Percentiles rank a stretch among this genome's conserved stretches.
Evolutionary conservation across 1,140 invertebrate species (phyloP).

Genomic region (Ceratitis capitata): DNA sequence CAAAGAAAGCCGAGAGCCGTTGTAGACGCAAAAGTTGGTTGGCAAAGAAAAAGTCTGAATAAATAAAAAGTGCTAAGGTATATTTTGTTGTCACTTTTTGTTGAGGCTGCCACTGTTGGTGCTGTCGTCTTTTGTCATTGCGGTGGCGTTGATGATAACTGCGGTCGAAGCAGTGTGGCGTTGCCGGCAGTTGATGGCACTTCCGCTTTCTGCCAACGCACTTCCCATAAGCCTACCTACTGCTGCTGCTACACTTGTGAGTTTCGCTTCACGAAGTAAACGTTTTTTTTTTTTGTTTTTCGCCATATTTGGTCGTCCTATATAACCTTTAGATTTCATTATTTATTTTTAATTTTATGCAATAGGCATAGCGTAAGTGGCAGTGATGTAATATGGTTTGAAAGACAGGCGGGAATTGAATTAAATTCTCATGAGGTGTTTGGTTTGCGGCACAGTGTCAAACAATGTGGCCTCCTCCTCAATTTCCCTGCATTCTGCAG

Average conservation of each 20-base stretch:
- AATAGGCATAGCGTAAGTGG: neutral
- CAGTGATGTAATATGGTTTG: neutral
- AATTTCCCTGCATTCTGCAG: neutral
- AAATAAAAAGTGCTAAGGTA: neutral
- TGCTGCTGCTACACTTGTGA: neutral
- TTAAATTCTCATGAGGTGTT: constrained; percentile 28
- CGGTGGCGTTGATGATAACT: neutral
- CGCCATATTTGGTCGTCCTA: neutral
- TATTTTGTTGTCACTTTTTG: constrained; percentile 17
- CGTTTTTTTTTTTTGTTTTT: neutral
- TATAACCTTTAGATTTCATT: neutral
- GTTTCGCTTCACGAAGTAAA: neutral
- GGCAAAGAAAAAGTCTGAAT: neutral
- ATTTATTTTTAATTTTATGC: neutral
- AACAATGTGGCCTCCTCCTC: neutral
- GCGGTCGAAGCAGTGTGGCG: neutral
- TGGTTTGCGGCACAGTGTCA: neutral
- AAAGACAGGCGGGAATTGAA: constrained; percentile 38
- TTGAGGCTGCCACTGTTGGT: neutral
- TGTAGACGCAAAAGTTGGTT: neutral
- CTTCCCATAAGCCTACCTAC: constrained; percentile 5
- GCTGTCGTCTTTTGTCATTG: constrained; percentile 29
- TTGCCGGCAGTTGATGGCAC: constrained; percentile 13
- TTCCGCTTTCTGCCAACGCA: constrained; percentile 33
- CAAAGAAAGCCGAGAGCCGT: constrained; percentile 5